Evolutionary conservation across 92 coral and sea anemone genomes (phyloP).

Genomic region (Heteractis magnifica): DNA sequence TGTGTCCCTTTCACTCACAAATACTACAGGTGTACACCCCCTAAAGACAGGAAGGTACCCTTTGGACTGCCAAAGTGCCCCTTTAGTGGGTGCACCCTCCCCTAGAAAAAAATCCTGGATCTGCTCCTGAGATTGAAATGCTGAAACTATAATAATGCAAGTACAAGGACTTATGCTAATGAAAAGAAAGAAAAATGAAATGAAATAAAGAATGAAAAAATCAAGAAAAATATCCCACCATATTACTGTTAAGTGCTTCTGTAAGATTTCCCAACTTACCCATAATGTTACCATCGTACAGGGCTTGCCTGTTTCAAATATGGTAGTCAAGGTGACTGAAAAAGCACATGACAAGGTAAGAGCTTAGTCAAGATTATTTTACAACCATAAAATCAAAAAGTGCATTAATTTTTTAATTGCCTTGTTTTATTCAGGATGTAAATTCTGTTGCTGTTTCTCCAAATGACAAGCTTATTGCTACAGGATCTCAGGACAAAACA

Average conservation of each 20-base stretch:
- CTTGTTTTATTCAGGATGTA: conserved; percentile 60
- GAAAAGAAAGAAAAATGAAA: too few relatives aligned
- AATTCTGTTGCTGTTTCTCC: conserved; percentile 91
- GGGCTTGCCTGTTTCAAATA: conserved; percentile 44
- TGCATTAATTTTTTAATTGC: not conserved
- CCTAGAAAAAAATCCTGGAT: not conserved
- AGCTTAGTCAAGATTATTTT: not conserved
- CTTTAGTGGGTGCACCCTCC: not conserved
- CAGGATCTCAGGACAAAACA: conserved; percentile 96
- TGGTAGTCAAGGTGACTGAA: conserved; percentile 74
- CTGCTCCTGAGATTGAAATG: not conserved
- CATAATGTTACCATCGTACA: not conserved
- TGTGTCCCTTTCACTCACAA: too few relatives aligned
- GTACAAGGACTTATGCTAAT: not conserved
- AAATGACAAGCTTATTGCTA: conserved; percentile 89
- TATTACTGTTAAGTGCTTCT: too few relatives aligned
- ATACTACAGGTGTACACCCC: too few relatives aligned
- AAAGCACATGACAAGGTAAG: conserved; percentile 94
- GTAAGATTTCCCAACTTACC: too few relatives aligned
- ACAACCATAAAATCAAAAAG: not conserved
- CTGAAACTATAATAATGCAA: not conserved
- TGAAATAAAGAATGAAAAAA: too few relatives aligned
- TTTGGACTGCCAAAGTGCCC: too few relatives aligned
- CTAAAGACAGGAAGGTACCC: too few relatives aligned
- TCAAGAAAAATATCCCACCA: too few relatives aligned